These are phyloP conservation scores for Acanthurus lineatus DNA, from an alignment of 2,797 vertebrate species.

Conservation along the genomic window DNA sequence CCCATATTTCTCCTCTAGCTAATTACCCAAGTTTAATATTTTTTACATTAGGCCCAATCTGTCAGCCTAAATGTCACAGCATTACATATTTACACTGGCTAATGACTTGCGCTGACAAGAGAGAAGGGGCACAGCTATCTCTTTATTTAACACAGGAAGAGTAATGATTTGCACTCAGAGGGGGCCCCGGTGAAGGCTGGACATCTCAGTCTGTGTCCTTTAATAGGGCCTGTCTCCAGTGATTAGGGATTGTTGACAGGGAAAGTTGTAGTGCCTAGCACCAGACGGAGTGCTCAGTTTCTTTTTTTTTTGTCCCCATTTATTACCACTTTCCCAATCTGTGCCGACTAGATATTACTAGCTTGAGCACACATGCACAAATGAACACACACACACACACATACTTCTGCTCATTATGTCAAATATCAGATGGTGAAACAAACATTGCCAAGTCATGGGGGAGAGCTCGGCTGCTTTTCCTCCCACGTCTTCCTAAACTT, in stretches of 20 bases:
- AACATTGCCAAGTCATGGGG: slow-evolving; percentile 66
- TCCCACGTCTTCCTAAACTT: slow-evolving; percentile 65
- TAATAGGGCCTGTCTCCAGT: slow-evolving; percentile 80
- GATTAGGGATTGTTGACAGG: slow-evolving; percentile 82
- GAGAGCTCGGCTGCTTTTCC: slow-evolving; percentile 56
- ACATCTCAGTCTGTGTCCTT: slow-evolving; percentile 74
- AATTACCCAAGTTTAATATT: slow-evolving; percentile 47
- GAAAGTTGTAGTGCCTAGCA: slow-evolving; percentile 69
- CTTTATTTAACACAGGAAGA: slow-evolving; percentile 69
- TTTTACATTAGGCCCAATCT: slow-evolving; percentile 34
- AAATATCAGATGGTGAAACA: slow-evolving; percentile 75
- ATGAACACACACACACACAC: slow-evolving; percentile 18
- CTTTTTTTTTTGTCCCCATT: slow-evolving; percentile 47
- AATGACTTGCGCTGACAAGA: slow-evolving; percentile 73
- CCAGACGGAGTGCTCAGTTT: slow-evolving; percentile 62
- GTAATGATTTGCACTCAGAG: slow-evolving; percentile 79
- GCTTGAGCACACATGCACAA: slow-evolving; percentile 23
- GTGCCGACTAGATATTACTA: slow-evolving; percentile 34
- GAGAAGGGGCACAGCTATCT: slow-evolving; percentile 55
- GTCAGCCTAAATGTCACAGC: slow-evolving; percentile 66
- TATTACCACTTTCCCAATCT: slow-evolving; percentile 65
- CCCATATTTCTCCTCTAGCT: slow-evolving; percentile 23
- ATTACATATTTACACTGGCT: slow-evolving; percentile 71
- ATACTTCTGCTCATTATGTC: slow-evolving; percentile 75
- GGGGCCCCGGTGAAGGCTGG: slow-evolving; percentile 68